Percentiles rank a stretch among this genome's conserved stretches.
Conservation (phyloP, 2,888 invertebrate genomes). For the Drosophila eohydei region DNA sequence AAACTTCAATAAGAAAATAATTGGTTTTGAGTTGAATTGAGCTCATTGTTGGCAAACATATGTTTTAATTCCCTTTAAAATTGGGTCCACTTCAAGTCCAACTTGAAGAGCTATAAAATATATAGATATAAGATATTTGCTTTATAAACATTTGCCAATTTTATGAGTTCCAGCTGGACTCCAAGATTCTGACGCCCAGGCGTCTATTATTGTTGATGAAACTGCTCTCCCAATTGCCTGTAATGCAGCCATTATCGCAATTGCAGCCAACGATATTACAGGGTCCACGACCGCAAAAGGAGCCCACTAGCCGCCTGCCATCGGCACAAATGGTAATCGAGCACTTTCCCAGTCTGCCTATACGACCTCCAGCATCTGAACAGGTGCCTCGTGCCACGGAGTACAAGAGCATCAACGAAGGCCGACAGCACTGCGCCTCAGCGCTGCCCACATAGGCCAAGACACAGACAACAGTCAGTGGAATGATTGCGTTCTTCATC, state of each 20-base stretch:
- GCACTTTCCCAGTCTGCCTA: not conserved
- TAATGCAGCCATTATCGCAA: not conserved
- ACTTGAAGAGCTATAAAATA: no score
- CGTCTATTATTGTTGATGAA: not conserved
- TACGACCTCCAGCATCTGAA: not conserved
- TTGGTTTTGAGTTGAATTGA: not conserved
- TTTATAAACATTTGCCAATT: not conserved
- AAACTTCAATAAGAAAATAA: no score
- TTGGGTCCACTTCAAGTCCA: no score
- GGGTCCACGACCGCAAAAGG: not conserved
- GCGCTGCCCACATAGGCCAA: not conserved
- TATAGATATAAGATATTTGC: no score
- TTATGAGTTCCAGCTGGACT: not conserved
- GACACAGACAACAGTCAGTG: not conserved
- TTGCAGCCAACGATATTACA: constrained; percentile 7
- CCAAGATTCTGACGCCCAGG: not conserved
- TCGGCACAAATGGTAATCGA: constrained; percentile 5
- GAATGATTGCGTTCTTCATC: not conserved
- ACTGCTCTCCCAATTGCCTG: not conserved
- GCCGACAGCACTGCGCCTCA: constrained; percentile 1
- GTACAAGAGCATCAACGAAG: not conserved
- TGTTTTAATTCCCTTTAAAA: not conserved
- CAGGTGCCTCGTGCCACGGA: not conserved
- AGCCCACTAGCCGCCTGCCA: constrained; percentile 1
- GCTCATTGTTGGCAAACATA: not conserved